Base-by-base conservation (phyloP, 30 jellyfish, hydroid and myxozoan genomes). In the Cassiopea andromeda region DNA sequence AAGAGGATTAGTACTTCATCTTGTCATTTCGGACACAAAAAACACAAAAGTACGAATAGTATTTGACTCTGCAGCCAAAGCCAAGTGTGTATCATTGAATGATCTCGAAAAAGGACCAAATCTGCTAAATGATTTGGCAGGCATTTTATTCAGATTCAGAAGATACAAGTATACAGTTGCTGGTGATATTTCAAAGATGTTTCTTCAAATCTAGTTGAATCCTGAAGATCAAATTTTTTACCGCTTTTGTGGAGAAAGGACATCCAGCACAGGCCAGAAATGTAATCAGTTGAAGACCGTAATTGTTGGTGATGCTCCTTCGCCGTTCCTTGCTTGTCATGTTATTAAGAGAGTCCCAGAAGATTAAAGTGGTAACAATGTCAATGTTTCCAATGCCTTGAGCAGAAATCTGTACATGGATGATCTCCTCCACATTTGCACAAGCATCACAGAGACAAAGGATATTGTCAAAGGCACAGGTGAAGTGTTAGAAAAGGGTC, bases 201-300 rank as follows among this genome's bases (percentile, higher is more conserved):
- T 57, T 81, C 66, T 57, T 44, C 90, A 81, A 81, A 81, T 81
- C 83, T 18, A 5, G 83, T 16, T 81, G 61, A 14, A 44, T 59
- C 90, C 60, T 6, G 90, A 59, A 57, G 90, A 81, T 84, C 92
- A 84, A 84, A n/a, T 60, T 57, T 68, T 68, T 48, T 88, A 67
- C 44, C 81, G 85, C 18, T 84, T 84, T 69, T 84, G 18, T 84
- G 92, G 92, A 84, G 92, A 67, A 48, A 84, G 54, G 88, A 84
- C 50, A 47, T 58, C 18, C 44, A 64, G 38, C n/a, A 16, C 38
- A 81, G 69, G 76, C 87, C 92, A 72, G 85, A 69, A 43, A 46
- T 84, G 76, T 84, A 75, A 75, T 49, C 85, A 18, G 73, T 75
- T 75, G 70, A 48, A 75, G 73, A 44, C 67, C 1, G 73, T 44